Evolutionary conservation across 2,888 invertebrate species (phyloP), one percentile per base, ranked within the genome.

Genomic region (Trachelus troglodyta): DNA sequence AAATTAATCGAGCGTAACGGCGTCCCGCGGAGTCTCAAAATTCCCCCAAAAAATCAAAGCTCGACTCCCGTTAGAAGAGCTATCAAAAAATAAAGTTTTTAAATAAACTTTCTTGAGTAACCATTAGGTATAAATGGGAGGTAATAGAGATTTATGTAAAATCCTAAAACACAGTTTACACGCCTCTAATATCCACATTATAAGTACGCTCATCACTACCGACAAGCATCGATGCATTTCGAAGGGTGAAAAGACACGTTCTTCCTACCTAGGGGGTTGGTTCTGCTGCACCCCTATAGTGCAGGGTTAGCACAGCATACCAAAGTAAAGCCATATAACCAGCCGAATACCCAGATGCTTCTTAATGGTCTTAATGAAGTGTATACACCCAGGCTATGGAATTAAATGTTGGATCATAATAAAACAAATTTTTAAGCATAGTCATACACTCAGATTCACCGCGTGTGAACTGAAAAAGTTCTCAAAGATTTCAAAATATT

Each of bases 391-490:
- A 79, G 78, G 85, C 85, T 85, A 87, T 85, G 84, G 85, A 86
- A 84, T 85, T 84, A 84, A 80, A 78, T 83, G 85, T 86, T 74
- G 81, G 82, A 82, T 86, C 84, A 86, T 87, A 89, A 89, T 88
- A 87, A 89, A 85, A 88, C 90, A 91, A 91, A 91, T 91, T 91
- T 90, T 90, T 91, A 89, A 91, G 91, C 91, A 91, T 91, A 90
- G 89, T 87, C 85, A 83, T 88, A 91, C 91, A 91, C 89, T 91
- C 89, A 89, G 89, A 85, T 91, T 91, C 90, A 91, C 91, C 90
- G 88, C 91, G 91, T 91, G 91, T 90, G 91, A 91, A 90, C 88
- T 81, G 73, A 56, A 56, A 56, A 56, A 56, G 56, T 56, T 56
- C 56, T 56, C 56, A 56, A 56, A 56, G 56, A 56, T 23, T 56